A percentile compares a stretch with the other conserved stretches of the same genome.
Conservation (phyloP, 2,113 vertebrate genomes). For the Oncorhynchus tshawytscha region DNA sequence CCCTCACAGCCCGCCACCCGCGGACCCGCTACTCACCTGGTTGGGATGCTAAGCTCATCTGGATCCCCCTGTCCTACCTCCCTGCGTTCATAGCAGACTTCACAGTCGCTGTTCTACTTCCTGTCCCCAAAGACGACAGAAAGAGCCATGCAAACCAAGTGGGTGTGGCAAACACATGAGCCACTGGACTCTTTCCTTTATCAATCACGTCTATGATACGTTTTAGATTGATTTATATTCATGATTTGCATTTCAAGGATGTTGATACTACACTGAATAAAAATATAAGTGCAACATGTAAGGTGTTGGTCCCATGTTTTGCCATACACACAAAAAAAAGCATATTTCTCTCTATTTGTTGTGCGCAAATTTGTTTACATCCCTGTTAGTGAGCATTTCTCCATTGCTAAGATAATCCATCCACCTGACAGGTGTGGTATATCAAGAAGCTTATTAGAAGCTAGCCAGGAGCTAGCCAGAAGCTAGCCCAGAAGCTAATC, state of each 20-base stretch:
- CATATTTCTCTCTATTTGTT: no score
- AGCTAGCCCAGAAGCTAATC: no score
- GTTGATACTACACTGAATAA: neutral
- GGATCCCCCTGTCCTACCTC: conserved; percentile 79
- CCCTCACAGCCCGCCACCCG: conserved; percentile 75
- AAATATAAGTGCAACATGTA: no score
- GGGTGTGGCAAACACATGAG: conserved; percentile 28
- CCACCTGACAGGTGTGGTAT: no score
- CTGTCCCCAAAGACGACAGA: conserved; percentile 40
- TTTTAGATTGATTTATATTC: neutral
- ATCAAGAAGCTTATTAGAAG: no score
- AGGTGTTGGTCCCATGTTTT: no score
- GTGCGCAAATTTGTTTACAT: conserved; percentile 11
- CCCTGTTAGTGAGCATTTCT: no score
- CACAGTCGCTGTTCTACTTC: conserved; percentile 51
- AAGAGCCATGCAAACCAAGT: conserved; percentile 38
- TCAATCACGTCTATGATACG: neutral
- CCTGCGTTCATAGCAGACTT: conserved; percentile 74
- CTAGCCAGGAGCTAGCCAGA: no score
- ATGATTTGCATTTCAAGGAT: neutral
- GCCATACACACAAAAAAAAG: no score
- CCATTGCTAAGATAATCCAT: no score
- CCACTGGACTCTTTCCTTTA: neutral
- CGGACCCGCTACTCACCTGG: conserved; percentile 76
- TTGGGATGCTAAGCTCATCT: conserved; percentile 85